Conservation (phyloP, 2,888 invertebrate genomes). For the Ichneumoninae sp. region DNA sequence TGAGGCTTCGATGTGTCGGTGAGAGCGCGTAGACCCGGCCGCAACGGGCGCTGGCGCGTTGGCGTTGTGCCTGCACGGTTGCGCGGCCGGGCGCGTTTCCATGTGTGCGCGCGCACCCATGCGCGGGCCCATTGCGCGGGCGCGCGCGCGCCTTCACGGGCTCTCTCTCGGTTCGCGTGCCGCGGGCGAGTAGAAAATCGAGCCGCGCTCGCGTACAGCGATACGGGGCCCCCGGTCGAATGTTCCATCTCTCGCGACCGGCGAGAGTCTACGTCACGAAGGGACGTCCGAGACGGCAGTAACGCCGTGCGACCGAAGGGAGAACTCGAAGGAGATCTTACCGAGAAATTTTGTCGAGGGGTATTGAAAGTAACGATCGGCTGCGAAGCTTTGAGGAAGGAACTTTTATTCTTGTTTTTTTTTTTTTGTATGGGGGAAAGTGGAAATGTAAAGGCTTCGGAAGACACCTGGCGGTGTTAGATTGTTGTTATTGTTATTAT, state of each 20-base stretch:
- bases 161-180: constrained; percentile 57
- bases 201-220: constrained; percentile 47
- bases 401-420: too few species aligned
- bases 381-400: not conserved
- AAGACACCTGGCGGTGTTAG: not conserved
- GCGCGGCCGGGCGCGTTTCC: not conserved
- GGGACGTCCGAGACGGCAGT: constrained; percentile 3
- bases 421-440: not conserved
- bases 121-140: not conserved
- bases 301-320: not conserved
- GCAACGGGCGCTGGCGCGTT: constrained; percentile 55
- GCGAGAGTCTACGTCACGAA: constrained; percentile 8
- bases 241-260: constrained; percentile 20
- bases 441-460: not conserved
- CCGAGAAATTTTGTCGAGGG: not conserved
- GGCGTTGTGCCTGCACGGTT: constrained; percentile 49
- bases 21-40: constrained; percentile 51
- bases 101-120: constrained; percentile 1
- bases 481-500: not conserved
- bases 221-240: constrained; percentile 30
- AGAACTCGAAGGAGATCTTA: constrained; percentile 2
- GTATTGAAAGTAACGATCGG: not conserved
- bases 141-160: constrained; percentile 34
- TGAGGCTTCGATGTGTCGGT: constrained; percentile 53
- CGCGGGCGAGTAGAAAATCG: constrained; percentile 58